Evolutionary conservation across 2,113 vertebrate species (phyloP), one percentile per base, ranked within the genome.

Genomic region (Xiphias gladius): DNA sequence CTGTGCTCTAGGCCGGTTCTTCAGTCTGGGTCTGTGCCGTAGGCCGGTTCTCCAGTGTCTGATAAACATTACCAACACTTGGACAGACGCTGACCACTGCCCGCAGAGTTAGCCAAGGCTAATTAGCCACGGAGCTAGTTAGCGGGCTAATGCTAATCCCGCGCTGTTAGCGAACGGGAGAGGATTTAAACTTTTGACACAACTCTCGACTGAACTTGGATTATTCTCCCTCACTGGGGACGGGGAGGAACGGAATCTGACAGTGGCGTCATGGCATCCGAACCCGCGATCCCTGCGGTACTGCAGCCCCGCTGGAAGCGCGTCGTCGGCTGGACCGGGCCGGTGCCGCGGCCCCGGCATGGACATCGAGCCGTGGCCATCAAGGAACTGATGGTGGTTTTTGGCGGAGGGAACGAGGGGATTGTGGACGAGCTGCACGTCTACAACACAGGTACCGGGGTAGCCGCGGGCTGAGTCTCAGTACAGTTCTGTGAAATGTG

Each of bases 381-480:
- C 85, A 97, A 97, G 85, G 96, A 97, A 76, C 94, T 97, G 52
- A 97, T 97, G 93, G 96, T 97, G 48, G 96, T 97, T 48, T 97
- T 97, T 65, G 96, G 97, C 6, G 96, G 96, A 50, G 96, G 97
- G 46, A 97, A 97, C 70, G 97, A 97, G 87, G 97, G 96, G 10
- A 97, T 97, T 65, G 96, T 97, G 84, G 96, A 97, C 41, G 96
- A 97, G 57, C 91, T 97, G 37, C 97, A 97, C 91, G 96, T 97
- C 50, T 97, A 97, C 84, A 97, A 97, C 84, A 97, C 97, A 67
- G 96, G 96, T 97, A 66, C 35, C 16, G 2, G 39, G 39, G 12
- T 14, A 7, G 8, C 37, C 0, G 22, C 1, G 20, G 1, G 5
- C 11, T 0, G 1, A 14, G 12, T 24, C 4, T 26, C 39, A 1